Evolutionary conservation across 2,113 vertebrate genomes (phyloP), one percentile per base, ranked within the genome.

Genomic region (Pluvianellus socialis): DNA sequence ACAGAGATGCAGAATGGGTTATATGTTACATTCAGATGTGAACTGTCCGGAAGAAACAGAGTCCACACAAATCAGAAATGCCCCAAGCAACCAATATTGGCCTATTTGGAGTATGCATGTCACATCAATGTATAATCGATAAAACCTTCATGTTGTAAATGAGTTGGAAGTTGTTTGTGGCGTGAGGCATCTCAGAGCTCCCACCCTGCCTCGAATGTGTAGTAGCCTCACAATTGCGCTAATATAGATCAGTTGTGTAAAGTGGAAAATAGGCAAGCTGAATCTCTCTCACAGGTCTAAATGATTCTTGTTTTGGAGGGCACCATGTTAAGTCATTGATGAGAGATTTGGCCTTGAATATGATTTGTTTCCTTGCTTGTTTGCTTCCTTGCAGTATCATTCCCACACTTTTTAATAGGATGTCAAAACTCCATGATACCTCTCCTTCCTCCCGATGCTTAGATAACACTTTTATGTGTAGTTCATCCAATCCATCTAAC

Each of bases 231-330:
- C 18, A 27, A n/a, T 65, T 77, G 28, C 9, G 2, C 50, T 89
- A 1, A 0, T n/a, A 52, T 56, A 4, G 33, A 47, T 50, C 18
- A 33, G 22, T 67, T 45, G 18, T 7, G 2, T 8, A 12, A 45
- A 28, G 27, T 23, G 49, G 35, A 56, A 50, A 74, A 74, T 2
- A 70, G 61, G 6, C 53, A 72, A 89, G 28, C 20, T 81, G 22
- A 90, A 70, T 56, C 40, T 88, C 27, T 90, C 20, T 40, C 32
- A 38, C 24, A 40, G 21, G 38, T 65, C 33, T 56, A 52, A 65
- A 65, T 45, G 17, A 45, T 45, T 72, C 33, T 70, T 59, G 28
- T 15, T 80, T 65, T 61, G 50, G 33, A 55, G 28, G 42, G 14
- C 55, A 77, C 18, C 1, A 1, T 38, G 6, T 38, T 68, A 35